Evolutionary conservation across 2,113 vertebrate species (phyloP), one percentile per base, ranked within the genome.

Genomic region (Dipodomys merriami): DNA sequence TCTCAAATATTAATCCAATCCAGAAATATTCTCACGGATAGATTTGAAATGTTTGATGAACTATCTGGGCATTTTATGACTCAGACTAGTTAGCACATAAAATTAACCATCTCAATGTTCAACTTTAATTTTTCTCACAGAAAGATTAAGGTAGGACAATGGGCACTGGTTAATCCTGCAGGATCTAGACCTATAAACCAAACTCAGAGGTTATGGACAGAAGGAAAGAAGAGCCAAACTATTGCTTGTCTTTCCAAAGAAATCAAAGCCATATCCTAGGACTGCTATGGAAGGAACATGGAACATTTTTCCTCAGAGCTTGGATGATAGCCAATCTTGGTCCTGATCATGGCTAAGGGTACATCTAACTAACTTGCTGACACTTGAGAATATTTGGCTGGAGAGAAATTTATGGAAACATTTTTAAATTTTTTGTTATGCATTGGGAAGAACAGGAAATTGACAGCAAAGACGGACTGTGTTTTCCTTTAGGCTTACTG

Each of bases 401-500:
- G 30, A 81, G 27, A 93, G 3, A 64, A 83, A 22, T 72, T 18
- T 46, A 73, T 44, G 20, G 22, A 20, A 74, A 13, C 83, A 93
- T 20, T 23, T 30, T 13, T 62, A 53, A 68, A 16, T 11, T 53
- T 93, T 7, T 92, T 71, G 10, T 64, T 64, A 10, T 91, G 82
- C 57, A 80, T 57, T 77, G 60, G 64, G 57, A 64, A 89, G 44
- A 68, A 91, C 67, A 82, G 44, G 39, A 91, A 93, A 78, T 77
- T 30, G 67, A 86, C 20, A 91, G 87, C 57, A 94, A 91, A 92
- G 88, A 49, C 0, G 33, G 60, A 79, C 6, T 49, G 19, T n/a
- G 64, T 83, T 91, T 96, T 80, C 77, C 81, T 89, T 65, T 30
- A n/a, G 44, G 71, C 81, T 62, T 57, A 92, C 64, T 92, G 16